Evolutionary conservation across 2,113 vertebrate species (phyloP), one percentile per base, ranked within the genome.

Genomic region (Echinops telfairi): DNA sequence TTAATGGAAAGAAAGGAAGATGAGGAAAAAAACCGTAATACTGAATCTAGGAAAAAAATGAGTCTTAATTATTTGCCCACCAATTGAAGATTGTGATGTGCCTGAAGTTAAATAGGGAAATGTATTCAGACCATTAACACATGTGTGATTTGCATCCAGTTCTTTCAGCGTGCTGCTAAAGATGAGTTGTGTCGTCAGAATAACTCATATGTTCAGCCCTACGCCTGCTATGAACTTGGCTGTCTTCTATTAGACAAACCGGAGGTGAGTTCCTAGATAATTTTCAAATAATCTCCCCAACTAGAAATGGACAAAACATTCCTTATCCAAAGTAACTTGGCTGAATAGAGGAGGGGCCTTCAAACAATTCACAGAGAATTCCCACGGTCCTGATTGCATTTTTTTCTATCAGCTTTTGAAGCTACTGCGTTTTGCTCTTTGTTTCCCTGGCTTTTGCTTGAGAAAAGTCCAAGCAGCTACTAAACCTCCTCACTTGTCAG

Each of bases 161-260:
- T 98, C 14, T 99, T 99, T 89, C 99, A 99, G 93, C 96, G 98
- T 96, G 99, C 99, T 94, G 98, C 98, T 81, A 98, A 98, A 95
- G 99, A 99, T 86, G 99, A 99, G 36, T 71, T 98, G 80, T 98
- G 99, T 58, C 98, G 98, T 93, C 98, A 99, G 33, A 98, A 98
- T 97, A 99, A 99, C 97, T 98, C 98, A 0, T 99, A 99, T 0
- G 87, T 99, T 86, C 99, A 99, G 98, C 99, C 99, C 0, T 99
- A 99, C 77, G 99, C 99, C 43, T 99, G 99, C 97, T 99, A 99
- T 96, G 99, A 99, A 97, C 98, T 99, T 53, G 99, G 99, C 93
- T 99, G 99, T 94, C 98, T 99, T 90, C 98, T 99, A 0, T 95
- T 99, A 77, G 99, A 98, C 87, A 98, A 98, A 96, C 98, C 99